Base-by-base conservation (phyloP, 2,888 invertebrate species). In the Anoncus sp. region DNA sequence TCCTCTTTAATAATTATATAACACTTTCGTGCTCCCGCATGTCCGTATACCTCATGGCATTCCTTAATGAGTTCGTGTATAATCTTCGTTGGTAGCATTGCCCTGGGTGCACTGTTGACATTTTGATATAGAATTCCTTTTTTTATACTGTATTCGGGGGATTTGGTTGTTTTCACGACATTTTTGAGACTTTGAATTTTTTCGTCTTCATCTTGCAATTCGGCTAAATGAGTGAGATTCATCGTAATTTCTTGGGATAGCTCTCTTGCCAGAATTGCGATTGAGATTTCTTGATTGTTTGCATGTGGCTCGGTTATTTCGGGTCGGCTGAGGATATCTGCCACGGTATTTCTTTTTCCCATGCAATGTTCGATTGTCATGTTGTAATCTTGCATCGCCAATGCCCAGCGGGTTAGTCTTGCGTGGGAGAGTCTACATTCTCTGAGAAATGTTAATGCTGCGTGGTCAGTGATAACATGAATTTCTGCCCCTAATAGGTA, bases 311-410 rank as follows among this genome's bases (percentile, higher is more conserved):
- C 35, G 1, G 3, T 24, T 0, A 14, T n/a, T 20, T 18, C 31
- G 2, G 51, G 65, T 10, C 65, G 20, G 24, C 65, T 65, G 12
- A 65, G 18, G 6, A 24, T 6, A 3, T 51, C 60, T 0, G 71
- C 62, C 0, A 71, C 70, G 1, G 22, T 16, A 12, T 49, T 60
- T 20, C 24, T 14, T 7, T 24, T 22, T 24, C 71, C 71, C 12
- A 14, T 5, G 4, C 72, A 72, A n/a, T 63, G 53, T 7, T 72
- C n/a, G 3, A 72, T 53, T 24, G 18, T 27, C 1, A 57, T 6
- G 12, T 45, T 14, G 47, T 70, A 70, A 7, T 70, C 70, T 12
- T 60, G 70, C 1, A 53, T 22, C 0, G 27, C 24, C 1, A 63
- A 38, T 6, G 27, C 20, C 72, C 43, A 63, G 12, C 62, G n/a